Base-by-base conservation (phyloP, 1,140 invertebrate species). In the Lordiphosa collinella region DNA sequence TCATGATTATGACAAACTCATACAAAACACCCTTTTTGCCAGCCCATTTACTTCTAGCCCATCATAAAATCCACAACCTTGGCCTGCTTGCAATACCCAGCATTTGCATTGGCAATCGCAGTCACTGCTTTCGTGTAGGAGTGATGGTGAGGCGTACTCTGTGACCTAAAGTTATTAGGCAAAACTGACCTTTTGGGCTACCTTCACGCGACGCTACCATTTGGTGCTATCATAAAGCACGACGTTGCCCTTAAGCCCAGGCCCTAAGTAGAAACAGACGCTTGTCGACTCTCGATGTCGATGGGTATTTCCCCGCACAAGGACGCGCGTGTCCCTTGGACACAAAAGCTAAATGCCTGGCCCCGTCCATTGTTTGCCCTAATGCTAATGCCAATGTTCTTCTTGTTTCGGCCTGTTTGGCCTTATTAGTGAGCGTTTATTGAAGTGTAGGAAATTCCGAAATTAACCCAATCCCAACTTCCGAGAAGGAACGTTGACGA, bases 101-200 rank as follows among this genome's bases (percentile, higher is more conserved):
- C 5, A 25, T 25, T 25, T 25, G 22, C 22, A 25, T 25, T 2
- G 6, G 22, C 47, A 37, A 59, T 67, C 74, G 55, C 76, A 80
- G 76, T 80, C 76, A 80, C 57, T 80, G 73, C 57, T 84, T 25
- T 82, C 79, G 68, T n/a, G 78, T 82, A 84, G 78, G 78, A 82
- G 78, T 82, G 78, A 82, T 59, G 53, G 44, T 53, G 40, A 78
- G 78, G 78, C 78, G 72, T 82, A 78, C 60, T 69, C 59, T 67
- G 78, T 84, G 78, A 82, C 72, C 78, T 84, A 84, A 82, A 78
- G 78, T 65, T 82, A 84, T 82, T 82, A 84, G 72, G 43, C 78
- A 82, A 82, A 55, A 43, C 57, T 78, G 76, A 84, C 63, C 72
- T 84, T 80, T 80, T 35, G 36, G 43, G 40, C 31, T 43, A 31